phyloP scores from a whole-genome alignment of 2,888 invertebrate species.

The Campoplex nolae region DNA sequence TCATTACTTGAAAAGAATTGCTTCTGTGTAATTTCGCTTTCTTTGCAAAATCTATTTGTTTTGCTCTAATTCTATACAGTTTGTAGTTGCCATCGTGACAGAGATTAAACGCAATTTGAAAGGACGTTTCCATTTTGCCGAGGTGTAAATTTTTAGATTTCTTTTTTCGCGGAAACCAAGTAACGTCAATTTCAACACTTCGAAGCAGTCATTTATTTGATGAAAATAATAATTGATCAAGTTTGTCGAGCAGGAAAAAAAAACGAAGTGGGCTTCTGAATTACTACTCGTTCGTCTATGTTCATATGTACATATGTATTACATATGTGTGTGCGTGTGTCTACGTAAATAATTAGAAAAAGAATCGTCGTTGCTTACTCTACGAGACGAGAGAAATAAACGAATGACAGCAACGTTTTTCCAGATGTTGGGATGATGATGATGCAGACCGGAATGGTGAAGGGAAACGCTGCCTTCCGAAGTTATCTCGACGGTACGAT shows the following conservation, averaged over 20 bases:
- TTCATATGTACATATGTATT: background rate
- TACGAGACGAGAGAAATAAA: constrained; percentile 43
- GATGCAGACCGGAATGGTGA: constrained; percentile 98
- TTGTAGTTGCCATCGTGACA: background rate
- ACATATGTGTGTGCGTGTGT: background rate
- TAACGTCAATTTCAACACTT: background rate
- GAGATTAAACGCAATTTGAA: background rate
- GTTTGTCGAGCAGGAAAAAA: background rate
- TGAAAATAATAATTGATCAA: background rate
- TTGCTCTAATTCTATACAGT: background rate
- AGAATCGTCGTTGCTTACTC: constrained; percentile 39
- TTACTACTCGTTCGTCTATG: background rate
- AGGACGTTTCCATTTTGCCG: background rate
- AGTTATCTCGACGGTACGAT: constrained; percentile 93
- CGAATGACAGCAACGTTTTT: constrained; percentile 86
- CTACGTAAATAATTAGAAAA: background rate
- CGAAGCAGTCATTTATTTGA: background rate
- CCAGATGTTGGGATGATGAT: constrained; percentile 98
- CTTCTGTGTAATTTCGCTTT: background rate
- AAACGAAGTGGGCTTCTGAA: background rate
- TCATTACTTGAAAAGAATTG: background rate
- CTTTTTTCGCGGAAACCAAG: background rate
- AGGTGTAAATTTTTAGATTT: background rate
- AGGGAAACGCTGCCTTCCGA: constrained; percentile 92
- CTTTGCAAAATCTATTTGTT: background rate